Evolutionary conservation across 2,888 invertebrate species (phyloP), one percentile per base, ranked within the genome.

Genomic region (Leptopilina myrica): DNA sequence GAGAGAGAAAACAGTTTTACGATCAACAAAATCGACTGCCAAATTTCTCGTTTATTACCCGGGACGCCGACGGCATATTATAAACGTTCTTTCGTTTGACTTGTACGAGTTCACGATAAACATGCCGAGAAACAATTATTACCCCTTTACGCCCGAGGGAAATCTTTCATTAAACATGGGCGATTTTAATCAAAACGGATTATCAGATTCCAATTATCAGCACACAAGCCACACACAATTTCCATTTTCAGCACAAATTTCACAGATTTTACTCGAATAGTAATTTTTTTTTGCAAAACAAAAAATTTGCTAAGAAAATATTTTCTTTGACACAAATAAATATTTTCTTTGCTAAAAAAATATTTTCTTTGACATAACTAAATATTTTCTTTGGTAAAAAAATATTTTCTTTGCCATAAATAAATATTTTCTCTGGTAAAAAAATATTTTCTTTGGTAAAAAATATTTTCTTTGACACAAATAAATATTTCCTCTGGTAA

Each of bases 11-110:
- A n/a, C 14, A 73, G 53, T 11, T 73, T 73, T 56, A 73, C 73
- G 73, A 73, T 73, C 56, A n/a, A 56, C 73, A 33, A 56, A 33
- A 73, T 73, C 56, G 73, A 33, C 56, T 73, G 73, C 73, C 73
- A 73, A 73, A 73, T 73, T 33, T 73, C n/a, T 26, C 56, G 73
- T 73, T 73, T 73, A 73, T 73, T 73, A 33, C 73, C 33, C 33
- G 33, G 33, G 56, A n/a, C 56, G 56, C 73, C 73, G 9, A 56
- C 12, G 73, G 73, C 73, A 49, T 49, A 11, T 11, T 49, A 49
- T 49, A 49, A 49, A 49, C 49, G 49, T 49, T 49, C 49, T 2
- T 53, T 53, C 8, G 26, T 59, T 73, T 66, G 46, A 46, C 66
- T 66, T 43, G 66, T 73, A 26, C 26, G 26, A 49, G 53, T 73